Evolutionary conservation across 2,888 invertebrate genomes (phyloP), one percentile per base, ranked within the genome.

Genomic region (Tenthredo amoena): DNA sequence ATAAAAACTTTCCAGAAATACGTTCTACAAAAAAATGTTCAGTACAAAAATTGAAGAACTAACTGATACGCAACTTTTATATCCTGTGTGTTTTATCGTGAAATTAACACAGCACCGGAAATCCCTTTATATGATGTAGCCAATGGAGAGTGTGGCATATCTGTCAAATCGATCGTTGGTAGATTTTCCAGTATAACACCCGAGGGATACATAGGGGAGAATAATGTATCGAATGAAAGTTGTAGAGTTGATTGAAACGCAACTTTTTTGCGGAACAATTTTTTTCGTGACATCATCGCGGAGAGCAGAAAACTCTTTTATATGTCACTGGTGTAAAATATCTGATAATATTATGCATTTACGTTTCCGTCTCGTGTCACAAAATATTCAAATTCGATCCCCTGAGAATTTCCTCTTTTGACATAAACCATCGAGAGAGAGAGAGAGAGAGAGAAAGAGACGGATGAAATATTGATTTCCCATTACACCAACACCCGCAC

Each of bases 381-480:
- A 62, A 34, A 34, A 37, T 37, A 37, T 71, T 71, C 1, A 37
- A 37, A n/a, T 37, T 71, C 18, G 71, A 71, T 71, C 71, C 37
- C 37, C 18, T 15, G 76, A 76, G 47, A 76, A 76, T 76, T 26
- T 76, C 4, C 47, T 7, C 12, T 40, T 47, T 47, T 76, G 21
- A 55, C 55, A n/a, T 55, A 55, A 55, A n/a, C 71, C 71, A 18
- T 76, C 31, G 55, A 79, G 31, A 55, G 31, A 31, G 31, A 10
- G 65, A 21, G 21, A 68, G 34, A 68, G 21, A 65, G n/a, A 65
- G 43, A 18, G 34, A 18, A 7, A 55, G n/a, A n/a, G 18, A 58
- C n/a, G 55, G 2, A 55, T 76, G 76, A 76, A 76, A 47, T 76
- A 76, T 76, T 26, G 76, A 76, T 76, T 43, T 76, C 12, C 72